A percentile compares a stretch with the other conserved stretches of the same genome.
Conservation (phyloP, 2,113 vertebrate genomes). For the Gadus macrocephalus region DNA sequence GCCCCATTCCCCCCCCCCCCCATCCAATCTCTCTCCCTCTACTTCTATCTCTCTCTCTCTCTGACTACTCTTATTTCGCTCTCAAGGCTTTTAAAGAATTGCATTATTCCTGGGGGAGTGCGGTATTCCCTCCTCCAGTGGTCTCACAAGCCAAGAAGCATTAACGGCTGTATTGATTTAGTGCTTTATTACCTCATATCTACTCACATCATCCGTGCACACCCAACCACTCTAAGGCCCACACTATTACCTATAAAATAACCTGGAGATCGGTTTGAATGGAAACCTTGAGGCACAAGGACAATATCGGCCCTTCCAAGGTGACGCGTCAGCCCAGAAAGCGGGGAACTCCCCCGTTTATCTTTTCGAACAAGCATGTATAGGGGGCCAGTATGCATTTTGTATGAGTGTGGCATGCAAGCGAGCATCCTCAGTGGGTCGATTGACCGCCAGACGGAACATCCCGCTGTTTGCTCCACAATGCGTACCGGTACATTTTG, state of each 20-base stretch:
- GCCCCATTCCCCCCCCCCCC: neutral
- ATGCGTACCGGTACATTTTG: neutral
- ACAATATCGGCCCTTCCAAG: constrained; percentile 19
- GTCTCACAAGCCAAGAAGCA: constrained; percentile 40
- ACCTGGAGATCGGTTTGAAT: neutral
- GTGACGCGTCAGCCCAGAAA: constrained; percentile 24
- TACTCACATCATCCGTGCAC: constrained; percentile 23
- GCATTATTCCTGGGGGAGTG: constrained; percentile 34
- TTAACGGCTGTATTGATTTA: constrained; percentile 48
- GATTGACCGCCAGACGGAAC: neutral
- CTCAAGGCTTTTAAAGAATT: constrained; percentile 57
- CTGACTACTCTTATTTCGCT: constrained; percentile 30
- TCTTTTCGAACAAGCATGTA: constrained; percentile 16
- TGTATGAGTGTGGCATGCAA: constrained; percentile 12
- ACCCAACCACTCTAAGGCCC: constrained; percentile 4
- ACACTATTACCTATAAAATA: constrained; percentile 1
- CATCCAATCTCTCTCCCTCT: neutral
- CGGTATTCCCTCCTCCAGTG: constrained; percentile 52
- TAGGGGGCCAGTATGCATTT: constrained; percentile 22
- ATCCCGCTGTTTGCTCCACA: neutral
- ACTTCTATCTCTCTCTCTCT: neutral
- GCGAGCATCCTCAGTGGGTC: neutral
- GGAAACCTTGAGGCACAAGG: neutral
- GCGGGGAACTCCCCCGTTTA: constrained; percentile 23
- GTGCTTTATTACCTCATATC: constrained; percentile 48